Conservation (phyloP, 2,888 invertebrate genomes). For the Theretra japonica region DNA sequence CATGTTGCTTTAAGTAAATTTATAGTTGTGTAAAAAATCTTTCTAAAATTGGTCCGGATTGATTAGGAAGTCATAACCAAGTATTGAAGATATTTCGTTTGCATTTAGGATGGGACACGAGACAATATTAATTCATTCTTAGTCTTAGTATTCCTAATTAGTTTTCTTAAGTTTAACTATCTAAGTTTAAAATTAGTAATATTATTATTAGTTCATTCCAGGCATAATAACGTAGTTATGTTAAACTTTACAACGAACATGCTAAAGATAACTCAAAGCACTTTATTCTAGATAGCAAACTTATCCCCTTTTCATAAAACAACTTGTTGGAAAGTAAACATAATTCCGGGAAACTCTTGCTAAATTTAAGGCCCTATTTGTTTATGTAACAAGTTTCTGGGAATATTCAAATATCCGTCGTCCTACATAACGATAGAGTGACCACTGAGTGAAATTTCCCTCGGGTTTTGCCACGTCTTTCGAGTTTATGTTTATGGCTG, state of each 20-base stretch:
- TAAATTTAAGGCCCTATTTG: background rate
- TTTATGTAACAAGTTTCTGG: background rate
- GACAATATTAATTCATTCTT: too few relatives aligned
- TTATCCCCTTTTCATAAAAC: background rate
- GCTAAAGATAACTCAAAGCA: background rate
- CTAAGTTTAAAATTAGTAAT: too few relatives aligned
- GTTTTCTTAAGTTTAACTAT: too few relatives aligned
- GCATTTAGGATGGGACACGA: too few relatives aligned
- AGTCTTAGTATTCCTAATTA: too few relatives aligned
- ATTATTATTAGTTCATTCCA: too few relatives aligned
- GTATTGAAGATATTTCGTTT: too few relatives aligned
- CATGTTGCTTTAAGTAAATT: too few relatives aligned
- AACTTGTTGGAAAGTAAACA: background rate
- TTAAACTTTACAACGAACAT: background rate
- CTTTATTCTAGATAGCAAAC: background rate
- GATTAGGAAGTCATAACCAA: too few relatives aligned
- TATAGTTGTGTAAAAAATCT: too few relatives aligned
- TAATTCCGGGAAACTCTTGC: background rate
- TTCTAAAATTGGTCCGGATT: too few relatives aligned
- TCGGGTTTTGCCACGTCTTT: background rate
- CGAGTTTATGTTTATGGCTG: background rate
- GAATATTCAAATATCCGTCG: slow-evolving; percentile 6
- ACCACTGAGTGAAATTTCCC: slow-evolving; percentile 2
- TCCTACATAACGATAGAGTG: background rate
- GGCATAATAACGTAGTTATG: too few relatives aligned